A percentile compares a stretch with the other conserved stretches of the same genome.
Evolutionary conservation across 1,140 invertebrate species (phyloP).

Genomic region (Chrysoperla carnea): DNA sequence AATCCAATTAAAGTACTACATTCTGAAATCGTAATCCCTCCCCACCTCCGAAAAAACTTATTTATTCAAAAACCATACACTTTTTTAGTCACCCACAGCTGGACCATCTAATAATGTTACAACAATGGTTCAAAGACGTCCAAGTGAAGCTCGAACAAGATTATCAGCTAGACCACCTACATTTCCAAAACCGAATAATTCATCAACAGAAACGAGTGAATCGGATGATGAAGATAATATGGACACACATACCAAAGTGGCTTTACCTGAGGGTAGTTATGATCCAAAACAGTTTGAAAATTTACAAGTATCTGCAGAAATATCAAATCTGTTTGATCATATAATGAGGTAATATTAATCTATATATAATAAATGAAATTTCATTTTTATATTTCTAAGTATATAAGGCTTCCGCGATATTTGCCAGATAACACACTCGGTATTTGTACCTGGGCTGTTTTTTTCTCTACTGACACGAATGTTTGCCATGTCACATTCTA

Average conservation of each 20-base stretch:
- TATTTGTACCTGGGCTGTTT: no score
- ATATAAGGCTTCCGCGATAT: no score
- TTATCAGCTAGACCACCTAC: not conserved
- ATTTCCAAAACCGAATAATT: not conserved
- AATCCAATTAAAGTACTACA: no score
- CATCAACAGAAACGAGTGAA: conserved; percentile 2
- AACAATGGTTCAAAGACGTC: not conserved
- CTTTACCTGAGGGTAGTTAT: conserved; percentile 37
- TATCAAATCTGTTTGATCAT: conserved; percentile 86
- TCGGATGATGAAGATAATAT: conserved; percentile 4
- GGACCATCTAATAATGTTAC: not conserved
- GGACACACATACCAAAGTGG: conserved; percentile 1
- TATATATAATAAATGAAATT: no score
- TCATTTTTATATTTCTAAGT: no score
- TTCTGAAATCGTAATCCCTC: not conserved
- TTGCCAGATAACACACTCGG: no score
- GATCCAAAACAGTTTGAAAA: conserved; percentile 73
- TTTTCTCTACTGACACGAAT: no score
- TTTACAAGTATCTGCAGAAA: conserved; percentile 61
- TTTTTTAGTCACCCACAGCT: not conserved
- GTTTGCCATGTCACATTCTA: no score
- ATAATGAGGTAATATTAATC: conserved; percentile 56
- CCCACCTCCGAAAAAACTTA: no score
- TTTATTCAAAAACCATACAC: no score
- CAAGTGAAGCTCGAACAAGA: not conserved